Evolutionary conservation across 2,888 invertebrate species (phyloP), one percentile per base, ranked within the genome.

Genomic region (Tenthredo amoena): DNA sequence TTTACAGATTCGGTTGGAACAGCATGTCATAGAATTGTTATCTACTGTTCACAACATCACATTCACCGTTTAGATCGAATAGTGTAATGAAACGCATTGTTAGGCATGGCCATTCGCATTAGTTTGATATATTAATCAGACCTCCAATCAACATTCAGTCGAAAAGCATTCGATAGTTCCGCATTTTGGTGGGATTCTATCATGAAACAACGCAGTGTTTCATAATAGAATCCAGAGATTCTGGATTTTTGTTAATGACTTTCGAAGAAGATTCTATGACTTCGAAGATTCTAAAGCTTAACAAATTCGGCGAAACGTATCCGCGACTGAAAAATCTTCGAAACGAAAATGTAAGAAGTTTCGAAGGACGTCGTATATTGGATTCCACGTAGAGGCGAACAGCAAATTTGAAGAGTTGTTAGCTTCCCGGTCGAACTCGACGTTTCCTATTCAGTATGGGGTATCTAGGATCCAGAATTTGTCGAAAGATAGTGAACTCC

Each of bases 31-130:
- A 34, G 31, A 34, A 68, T 37, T 43, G n/a, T 21, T 43, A 21
- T 74, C 43, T 31, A 18, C 10, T 40, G 40, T 43, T 21, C 72
- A 15, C 15, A 47, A 47, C 47, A 43, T 43, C 43, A 18, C 12
- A 74, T 43, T 74, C 15, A 74, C n/a, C 21, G 40, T 74, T 74
- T 26, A 26, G n/a, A 74, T 74, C 21, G 72, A 43, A 43, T 74
- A 74, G 21, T 43, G 26, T 43, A 74, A 74, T 74, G 72, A 40
- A 43, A 43, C n/a, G 43, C 43, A 21, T 74, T 74, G 72, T 43
- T 74, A 43, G 72, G n/a, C 72, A 43, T 43, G 43, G 3, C 2
- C 4, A 12, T 74, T 40, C 43, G 10, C 43, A 74, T 74, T 43
- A 31, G 72, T 40, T 21, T 74, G 72, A 21, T 26, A 21, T 15